phyloP scores from a whole-genome alignment of 1,140 invertebrate genomes.

The Heterodera schachtii region DNA sequence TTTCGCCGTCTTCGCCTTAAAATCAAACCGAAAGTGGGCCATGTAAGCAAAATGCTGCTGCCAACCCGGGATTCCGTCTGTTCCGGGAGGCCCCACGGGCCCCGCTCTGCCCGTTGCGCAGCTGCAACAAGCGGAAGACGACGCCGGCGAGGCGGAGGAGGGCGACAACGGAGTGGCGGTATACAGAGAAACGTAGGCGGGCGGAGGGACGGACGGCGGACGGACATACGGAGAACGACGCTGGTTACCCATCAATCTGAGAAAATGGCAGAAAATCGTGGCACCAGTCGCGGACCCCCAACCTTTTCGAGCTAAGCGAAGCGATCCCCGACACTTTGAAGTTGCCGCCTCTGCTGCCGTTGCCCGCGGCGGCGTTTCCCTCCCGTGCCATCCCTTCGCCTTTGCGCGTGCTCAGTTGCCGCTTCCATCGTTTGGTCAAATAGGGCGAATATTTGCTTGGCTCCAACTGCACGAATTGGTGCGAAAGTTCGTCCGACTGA shows the following conservation, averaged over 20 bases:
- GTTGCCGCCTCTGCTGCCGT: neutral
- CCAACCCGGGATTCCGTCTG: constrained; percentile 5
- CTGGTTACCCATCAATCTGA: neutral
- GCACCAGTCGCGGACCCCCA: neutral
- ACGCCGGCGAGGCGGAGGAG: neutral
- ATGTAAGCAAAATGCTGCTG: neutral
- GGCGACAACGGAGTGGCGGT: neutral
- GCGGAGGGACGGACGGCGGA: constrained; percentile 6
- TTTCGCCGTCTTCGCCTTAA: constrained; percentile 23
- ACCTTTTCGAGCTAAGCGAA: constrained; percentile 5
- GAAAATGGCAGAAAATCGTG: neutral
- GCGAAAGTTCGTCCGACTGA: constrained; percentile 9
- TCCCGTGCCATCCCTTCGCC: neutral
- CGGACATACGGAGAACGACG: neutral
- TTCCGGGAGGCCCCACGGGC: constrained; percentile 19
- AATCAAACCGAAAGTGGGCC: neutral
- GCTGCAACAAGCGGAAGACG: constrained; percentile 10
- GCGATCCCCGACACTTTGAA: constrained; percentile 14
- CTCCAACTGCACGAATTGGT: neutral
- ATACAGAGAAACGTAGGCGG: constrained; percentile 1
- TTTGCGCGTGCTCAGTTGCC: neutral
- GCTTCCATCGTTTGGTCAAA: neutral
- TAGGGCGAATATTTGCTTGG: neutral
- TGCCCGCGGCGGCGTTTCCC: neutral
- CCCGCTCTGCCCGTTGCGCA: constrained; percentile 27